Conservation (phyloP, 2,113 vertebrate genomes). For the Stegastes partitus region DNA sequence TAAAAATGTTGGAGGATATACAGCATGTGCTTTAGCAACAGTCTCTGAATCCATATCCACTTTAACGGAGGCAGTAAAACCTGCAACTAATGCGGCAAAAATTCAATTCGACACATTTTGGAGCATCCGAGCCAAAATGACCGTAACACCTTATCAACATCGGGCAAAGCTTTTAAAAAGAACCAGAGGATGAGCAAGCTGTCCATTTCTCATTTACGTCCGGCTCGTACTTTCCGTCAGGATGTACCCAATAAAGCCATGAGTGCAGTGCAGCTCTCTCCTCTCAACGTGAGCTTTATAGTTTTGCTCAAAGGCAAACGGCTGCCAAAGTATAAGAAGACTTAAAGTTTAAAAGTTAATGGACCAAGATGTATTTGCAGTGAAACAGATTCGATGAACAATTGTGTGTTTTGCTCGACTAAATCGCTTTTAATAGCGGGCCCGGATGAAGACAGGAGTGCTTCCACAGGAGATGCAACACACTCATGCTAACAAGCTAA, state of each 20-base stretch:
- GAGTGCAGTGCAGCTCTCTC: conserved; percentile 12
- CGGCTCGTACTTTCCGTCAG: conserved; percentile 19
- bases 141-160: neutral
- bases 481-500: conserved; percentile 26
- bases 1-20: neutral
- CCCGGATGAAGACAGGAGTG: conserved; percentile 8
- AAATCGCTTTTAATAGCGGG: neutral
- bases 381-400: conserved; percentile 3
- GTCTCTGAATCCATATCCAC: conserved; percentile 11
- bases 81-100: neutral
- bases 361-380: neutral
- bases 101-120: conserved; percentile 24
- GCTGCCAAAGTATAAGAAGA: conserved; percentile 1
- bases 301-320: conserved; percentile 6
- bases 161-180: neutral
- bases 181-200: neutral
- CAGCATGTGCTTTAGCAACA: neutral
- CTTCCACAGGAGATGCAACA: conserved; percentile 25
- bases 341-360: neutral
- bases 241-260: conserved; percentile 22
- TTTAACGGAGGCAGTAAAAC: conserved; percentile 9
- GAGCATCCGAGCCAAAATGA: conserved; percentile 12
- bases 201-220: conserved; percentile 13
- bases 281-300: neutral
- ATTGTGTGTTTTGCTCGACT: neutral